A percentile compares a stretch with the other conserved stretches of the same genome.
These are phyloP conservation scores for zebrafish (Danio rerio) DNA, from an alignment of 2,113 vertebrate species.

Conservation along the genomic window DNA sequence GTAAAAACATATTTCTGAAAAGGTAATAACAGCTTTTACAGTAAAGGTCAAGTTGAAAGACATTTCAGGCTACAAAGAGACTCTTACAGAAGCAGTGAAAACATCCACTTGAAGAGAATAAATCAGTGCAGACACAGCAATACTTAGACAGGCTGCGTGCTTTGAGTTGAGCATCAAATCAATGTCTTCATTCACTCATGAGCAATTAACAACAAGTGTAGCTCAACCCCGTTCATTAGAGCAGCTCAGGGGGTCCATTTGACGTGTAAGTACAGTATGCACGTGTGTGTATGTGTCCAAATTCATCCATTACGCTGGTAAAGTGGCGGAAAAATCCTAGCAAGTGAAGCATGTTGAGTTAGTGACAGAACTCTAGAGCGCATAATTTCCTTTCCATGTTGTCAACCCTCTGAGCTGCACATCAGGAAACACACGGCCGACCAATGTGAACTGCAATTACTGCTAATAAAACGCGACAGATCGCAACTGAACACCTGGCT, in stretches of 20 bases:
- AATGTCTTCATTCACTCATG: constrained; percentile 30
- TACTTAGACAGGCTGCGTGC: background rate
- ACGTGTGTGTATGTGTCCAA: background rate
- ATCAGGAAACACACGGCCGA: constrained; percentile 4
- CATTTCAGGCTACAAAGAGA: background rate
- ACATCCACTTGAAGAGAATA: background rate
- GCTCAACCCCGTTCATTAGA: background rate
- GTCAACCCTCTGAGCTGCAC: background rate
- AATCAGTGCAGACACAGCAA: background rate
- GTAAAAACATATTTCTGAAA: background rate
- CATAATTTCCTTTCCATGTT: constrained; percentile 4
- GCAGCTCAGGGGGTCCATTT: background rate
- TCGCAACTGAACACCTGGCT: background rate
- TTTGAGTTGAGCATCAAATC: constrained; percentile 14
- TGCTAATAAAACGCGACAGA: constrained; percentile 9
- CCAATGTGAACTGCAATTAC: background rate
- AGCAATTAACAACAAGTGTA: constrained; percentile 34
- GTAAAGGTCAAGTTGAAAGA: constrained; percentile 1
- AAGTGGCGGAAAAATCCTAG: constrained; percentile 32
- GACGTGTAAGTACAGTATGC: background rate
- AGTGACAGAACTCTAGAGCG: constrained; percentile 24
- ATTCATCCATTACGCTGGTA: constrained; percentile 5
- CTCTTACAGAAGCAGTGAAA: background rate
- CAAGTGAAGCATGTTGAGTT: background rate
- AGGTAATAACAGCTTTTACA: background rate